Evolutionary conservation across 2,888 invertebrate genomes (phyloP).

Genomic region (Teinopalpus imperialis): DNA sequence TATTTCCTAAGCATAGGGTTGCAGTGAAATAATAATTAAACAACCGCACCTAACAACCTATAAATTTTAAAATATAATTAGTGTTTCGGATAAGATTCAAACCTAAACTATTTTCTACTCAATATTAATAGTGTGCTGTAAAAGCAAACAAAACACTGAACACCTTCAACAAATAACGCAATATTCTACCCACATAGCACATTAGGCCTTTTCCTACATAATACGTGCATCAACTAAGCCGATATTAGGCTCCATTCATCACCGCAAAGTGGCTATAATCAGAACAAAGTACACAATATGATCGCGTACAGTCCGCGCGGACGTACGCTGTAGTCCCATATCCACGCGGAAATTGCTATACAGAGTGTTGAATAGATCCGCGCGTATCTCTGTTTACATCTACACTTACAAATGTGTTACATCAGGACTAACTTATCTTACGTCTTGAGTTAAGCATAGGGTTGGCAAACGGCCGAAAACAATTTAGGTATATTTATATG

Average conservation of each 20-base stretch:
- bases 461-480: constrained; percentile 36
- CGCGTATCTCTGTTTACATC: constrained; percentile 71
- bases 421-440: constrained; percentile 71
- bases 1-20: too few relatives aligned
- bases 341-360: constrained; percentile 53
- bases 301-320: constrained; percentile 24
- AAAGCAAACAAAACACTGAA: neutral
- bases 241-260: constrained; percentile 24
- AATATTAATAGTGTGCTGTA: too few relatives aligned
- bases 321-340: constrained; percentile 31
- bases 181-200: neutral
- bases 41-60: too few relatives aligned
- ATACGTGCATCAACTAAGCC: constrained; percentile 19
- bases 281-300: constrained; percentile 29
- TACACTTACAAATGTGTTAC: constrained; percentile 74
- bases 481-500: too few relatives aligned
- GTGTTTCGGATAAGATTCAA: too few relatives aligned
- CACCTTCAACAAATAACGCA: constrained; percentile 1
- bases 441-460: constrained; percentile 43
- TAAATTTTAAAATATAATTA: too few relatives aligned
- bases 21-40: too few relatives aligned
- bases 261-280: constrained; percentile 28
- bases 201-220: constrained; percentile 18
- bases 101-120: too few relatives aligned
- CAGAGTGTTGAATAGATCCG: constrained; percentile 51